These are phyloP conservation scores for Plebejus melissa DNA, from an alignment of 2,888 invertebrate genomes.

Conservation along the genomic window DNA sequence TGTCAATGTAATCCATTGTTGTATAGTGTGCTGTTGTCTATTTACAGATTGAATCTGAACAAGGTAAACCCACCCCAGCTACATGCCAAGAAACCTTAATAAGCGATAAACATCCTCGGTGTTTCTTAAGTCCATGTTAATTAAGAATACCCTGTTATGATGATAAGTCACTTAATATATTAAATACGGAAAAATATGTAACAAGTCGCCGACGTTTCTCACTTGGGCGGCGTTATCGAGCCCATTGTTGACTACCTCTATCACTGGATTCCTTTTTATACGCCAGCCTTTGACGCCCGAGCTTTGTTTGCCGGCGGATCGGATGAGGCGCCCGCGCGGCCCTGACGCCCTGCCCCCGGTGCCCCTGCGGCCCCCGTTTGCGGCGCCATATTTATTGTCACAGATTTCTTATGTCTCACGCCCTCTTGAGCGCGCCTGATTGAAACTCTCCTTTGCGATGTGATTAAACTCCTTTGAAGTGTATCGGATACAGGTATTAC, in stretches of 20 bases:
- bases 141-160: too few relatives aligned
- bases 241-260: constrained; percentile 77
- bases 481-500: constrained; percentile 19
- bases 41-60: too few relatives aligned
- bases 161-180: too few relatives aligned
- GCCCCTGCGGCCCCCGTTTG: constrained; percentile 60
- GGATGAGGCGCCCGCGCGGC: constrained; percentile 61
- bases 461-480: constrained; percentile 30
- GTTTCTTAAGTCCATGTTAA: too few relatives aligned
- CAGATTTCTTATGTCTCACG: constrained; percentile 42
- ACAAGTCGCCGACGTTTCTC: constrained; percentile 33
- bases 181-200: too few relatives aligned
- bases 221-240: constrained; percentile 54
- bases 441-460: constrained; percentile 32
- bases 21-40: too few relatives aligned
- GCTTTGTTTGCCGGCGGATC: constrained; percentile 74
- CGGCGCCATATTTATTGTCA: constrained; percentile 42
- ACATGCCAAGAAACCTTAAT: too few relatives aligned
- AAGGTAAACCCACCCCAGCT: too few relatives aligned
- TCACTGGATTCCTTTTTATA: constrained; percentile 77
- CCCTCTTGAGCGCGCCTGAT: constrained; percentile 40
- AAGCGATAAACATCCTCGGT: too few relatives aligned
- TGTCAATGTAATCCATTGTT: too few relatives aligned
- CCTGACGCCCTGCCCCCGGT: constrained; percentile 53
- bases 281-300: constrained; percentile 69